Percentiles rank a stretch among this genome's conserved stretches.
Evolutionary conservation across 2,797 vertebrate genomes (phyloP).

Genomic region (Acipenser oxyrinchus): DNA sequence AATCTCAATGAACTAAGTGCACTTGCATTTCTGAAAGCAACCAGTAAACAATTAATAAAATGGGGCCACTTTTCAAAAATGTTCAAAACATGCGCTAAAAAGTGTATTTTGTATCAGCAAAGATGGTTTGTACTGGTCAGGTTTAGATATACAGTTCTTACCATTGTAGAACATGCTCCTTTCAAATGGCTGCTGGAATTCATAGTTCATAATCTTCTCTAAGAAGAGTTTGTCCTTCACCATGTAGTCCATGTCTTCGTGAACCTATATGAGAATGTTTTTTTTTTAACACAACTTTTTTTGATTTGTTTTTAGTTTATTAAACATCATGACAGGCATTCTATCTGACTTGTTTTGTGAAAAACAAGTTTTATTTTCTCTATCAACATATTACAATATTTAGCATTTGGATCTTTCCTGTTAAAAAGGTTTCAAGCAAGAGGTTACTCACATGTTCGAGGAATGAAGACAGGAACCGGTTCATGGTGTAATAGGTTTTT

Average conservation of each 20-base stretch:
- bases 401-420: too few relatives aligned
- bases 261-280: background rate
- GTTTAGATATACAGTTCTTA: background rate
- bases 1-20: too few relatives aligned
- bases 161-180: slow-evolving; percentile 19
- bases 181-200: slow-evolving; percentile 29
- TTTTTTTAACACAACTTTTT: background rate
- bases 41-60: too few relatives aligned
- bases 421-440: background rate
- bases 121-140: too few relatives aligned
- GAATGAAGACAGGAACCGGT: slow-evolving; percentile 35
- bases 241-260: slow-evolving; percentile 10
- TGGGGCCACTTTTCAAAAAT: too few relatives aligned
- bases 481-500: slow-evolving; percentile 33
- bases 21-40: too few relatives aligned
- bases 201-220: slow-evolving; percentile 20
- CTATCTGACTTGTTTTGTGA: background rate
- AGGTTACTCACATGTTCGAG: slow-evolving; percentile 35
- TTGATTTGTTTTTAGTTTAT: background rate
- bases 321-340: background rate
- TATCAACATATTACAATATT: too few relatives aligned
- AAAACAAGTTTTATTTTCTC: background rate
- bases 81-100: too few relatives aligned
- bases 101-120: too few relatives aligned
- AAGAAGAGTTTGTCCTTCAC: slow-evolving; percentile 32